These are phyloP conservation scores for Notothenia rossii DNA, from an alignment of 2,113 vertebrate species.

Conservation along the genomic window DNA sequence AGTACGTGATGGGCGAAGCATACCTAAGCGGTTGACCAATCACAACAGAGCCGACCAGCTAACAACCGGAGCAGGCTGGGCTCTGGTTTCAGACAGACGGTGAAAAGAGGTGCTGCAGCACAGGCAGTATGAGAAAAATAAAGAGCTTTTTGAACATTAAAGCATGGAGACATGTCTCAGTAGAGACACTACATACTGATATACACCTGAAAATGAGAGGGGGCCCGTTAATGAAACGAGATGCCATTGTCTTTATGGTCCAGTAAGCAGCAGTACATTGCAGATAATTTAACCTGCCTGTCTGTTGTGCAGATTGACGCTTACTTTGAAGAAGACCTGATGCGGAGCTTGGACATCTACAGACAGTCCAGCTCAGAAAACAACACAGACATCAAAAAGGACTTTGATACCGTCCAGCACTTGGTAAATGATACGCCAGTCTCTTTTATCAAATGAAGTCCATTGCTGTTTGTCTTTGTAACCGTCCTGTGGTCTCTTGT, in stretches of 20 bases:
- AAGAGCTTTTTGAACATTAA: too few relatives aligned
- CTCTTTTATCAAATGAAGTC: not conserved
- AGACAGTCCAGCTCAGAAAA: slow-evolving; percentile 30
- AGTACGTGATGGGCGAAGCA: too few relatives aligned
- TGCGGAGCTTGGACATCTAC: slow-evolving; percentile 67
- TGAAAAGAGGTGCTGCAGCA: too few relatives aligned
- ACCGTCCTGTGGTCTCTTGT: not conserved
- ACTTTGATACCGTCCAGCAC: slow-evolving; percentile 73
- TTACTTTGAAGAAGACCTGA: slow-evolving; percentile 75
- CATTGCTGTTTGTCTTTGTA: not conserved
- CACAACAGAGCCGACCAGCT: too few relatives aligned
- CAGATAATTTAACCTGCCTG: not conserved
- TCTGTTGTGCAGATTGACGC: slow-evolving; percentile 67
- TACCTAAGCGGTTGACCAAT: too few relatives aligned
- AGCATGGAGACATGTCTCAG: too few relatives aligned
- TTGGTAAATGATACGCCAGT: slow-evolving; percentile 50
- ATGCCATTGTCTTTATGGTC: not conserved
- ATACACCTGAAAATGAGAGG: too few relatives aligned
- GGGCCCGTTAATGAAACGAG: not conserved
- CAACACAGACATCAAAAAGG: slow-evolving; percentile 66
- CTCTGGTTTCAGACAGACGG: too few relatives aligned
- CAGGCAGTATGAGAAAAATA: too few relatives aligned
- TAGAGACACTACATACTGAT: too few relatives aligned
- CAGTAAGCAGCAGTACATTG: not conserved
- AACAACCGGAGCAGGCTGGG: too few relatives aligned